Base-by-base conservation (phyloP, 2,113 vertebrate species). In the Pachypanchax playfairii region DNA sequence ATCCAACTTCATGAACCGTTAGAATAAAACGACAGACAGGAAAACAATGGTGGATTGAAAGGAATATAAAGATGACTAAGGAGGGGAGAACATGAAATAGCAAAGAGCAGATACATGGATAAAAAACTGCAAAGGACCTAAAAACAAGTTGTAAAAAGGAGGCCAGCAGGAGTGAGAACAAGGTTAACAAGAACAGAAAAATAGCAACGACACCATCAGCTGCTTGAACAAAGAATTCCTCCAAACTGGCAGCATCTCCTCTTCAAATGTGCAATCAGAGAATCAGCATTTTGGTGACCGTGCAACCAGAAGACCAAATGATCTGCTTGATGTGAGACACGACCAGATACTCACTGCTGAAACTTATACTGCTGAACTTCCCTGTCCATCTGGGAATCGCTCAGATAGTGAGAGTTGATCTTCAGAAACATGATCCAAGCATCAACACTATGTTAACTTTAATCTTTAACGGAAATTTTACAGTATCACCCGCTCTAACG, bases 391-490 rank as follows among this genome's bases (percentile, higher is more conserved):
- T 80, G 68, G 68, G 74, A 28, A 14, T 6, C 10, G 60, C 60
- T 46, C 44, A 52, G 69, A 73, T 75, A 46, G 79, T 68, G 79
- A 76, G 68, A 80, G 67, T 77, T 64, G 60, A 12, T 58, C 61
- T 35, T 12, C 0, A 31, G 76, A 76, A 82, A 87, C 67, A 38
- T 31, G 59, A 87, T 67, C 82, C 42, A 3, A 13, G 60, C 1
- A 72, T 69, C 63, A 71, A 36, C 56, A 24, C 48, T 14, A 50
- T 49, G 57, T 3, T 6, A 53, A 41, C 55, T 49, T 70, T 65
- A 51, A 74, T 15, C 50, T 59, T 59, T 46, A 50, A 69, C 62
- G 24, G 58, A 65, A 38, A 59, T 63, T 42, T 39, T 68, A 67
- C 28, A 65, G 47, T 43, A 62, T 24, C 48, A 69, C 18, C 53